Evolutionary conservation across 2,113 vertebrate species (phyloP).

Genomic region (Takifugu bimaculatus): DNA sequence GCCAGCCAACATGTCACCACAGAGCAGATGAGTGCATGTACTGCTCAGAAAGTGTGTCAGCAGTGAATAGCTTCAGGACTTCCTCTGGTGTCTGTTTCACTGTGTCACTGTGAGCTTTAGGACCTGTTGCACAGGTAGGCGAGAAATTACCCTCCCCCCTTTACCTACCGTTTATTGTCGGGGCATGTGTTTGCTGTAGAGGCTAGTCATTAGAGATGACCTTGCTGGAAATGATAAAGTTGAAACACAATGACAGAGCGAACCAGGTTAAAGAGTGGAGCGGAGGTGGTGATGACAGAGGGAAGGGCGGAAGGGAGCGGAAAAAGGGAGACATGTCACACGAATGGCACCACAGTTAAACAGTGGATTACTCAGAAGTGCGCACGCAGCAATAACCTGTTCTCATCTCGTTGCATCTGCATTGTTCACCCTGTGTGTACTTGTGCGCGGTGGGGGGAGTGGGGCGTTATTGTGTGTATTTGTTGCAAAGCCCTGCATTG

Average conservation of each 20-base stretch:
- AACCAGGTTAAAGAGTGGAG: conserved; percentile 4
- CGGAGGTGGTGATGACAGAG: background rate
- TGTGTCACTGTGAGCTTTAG: conserved; percentile 51
- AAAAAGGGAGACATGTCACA: conserved; percentile 11
- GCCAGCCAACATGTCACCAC: too few species aligned
- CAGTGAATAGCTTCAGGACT: conserved; percentile 33
- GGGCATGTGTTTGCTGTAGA: conserved; percentile 18
- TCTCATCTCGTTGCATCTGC: conserved; percentile 47
- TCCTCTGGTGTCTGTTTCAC: conserved; percentile 46
- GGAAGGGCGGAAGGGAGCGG: conserved; percentile 28
- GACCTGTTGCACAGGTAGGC: conserved; percentile 38
- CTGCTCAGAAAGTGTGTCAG: conserved; percentile 43
- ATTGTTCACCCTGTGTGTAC: conserved; percentile 50
- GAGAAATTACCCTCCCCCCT: conserved; percentile 46
- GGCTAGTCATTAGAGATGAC: conserved; percentile 61
- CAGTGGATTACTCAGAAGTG: conserved; percentile 42
- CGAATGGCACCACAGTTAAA: conserved; percentile 29
- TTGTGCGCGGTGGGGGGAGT: conserved; percentile 10
- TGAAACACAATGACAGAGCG: conserved; percentile 32
- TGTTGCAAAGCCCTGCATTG: conserved; percentile 61
- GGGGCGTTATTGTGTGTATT: conserved; percentile 19
- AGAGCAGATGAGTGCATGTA: background rate
- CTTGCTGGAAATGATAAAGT: conserved; percentile 47
- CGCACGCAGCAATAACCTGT: conserved; percentile 24
- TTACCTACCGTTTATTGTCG: conserved; percentile 51